phyloP scores from a whole-genome alignment of 2,888 invertebrate genomes.

The Entomobrya proxima region DNA sequence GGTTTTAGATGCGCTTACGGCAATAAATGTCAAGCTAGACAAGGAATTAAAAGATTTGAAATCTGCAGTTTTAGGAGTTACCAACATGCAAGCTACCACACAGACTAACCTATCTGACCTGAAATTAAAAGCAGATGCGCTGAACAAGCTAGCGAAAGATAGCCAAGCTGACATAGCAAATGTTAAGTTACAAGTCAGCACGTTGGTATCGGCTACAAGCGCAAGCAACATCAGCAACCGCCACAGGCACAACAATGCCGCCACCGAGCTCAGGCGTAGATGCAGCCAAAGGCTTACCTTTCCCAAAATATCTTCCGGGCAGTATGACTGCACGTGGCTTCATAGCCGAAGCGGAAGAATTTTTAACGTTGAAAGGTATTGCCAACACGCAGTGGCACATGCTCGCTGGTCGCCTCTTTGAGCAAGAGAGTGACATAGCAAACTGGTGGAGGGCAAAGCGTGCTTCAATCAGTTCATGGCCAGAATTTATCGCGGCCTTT shows the following conservation, averaged over 20 bases:
- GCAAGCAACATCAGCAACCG: too few relatives aligned
- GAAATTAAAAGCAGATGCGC: too few relatives aligned
- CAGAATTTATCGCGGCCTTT: not conserved
- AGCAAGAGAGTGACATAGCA: not conserved
- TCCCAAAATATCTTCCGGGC: conserved; percentile 5
- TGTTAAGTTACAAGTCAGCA: too few relatives aligned
- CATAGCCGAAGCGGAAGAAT: conserved; percentile 36
- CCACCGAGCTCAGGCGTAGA: too few relatives aligned
- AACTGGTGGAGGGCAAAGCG: conserved; percentile 32
- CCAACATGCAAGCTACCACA: not conserved
- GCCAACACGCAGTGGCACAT: not conserved
- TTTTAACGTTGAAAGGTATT: conserved; percentile 27
- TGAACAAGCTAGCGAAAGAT: too few relatives aligned
- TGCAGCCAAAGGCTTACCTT: not conserved
- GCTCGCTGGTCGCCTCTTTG: not conserved
- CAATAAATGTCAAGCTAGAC: too few relatives aligned
- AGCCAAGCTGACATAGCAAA: too few relatives aligned
- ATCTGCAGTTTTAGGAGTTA: not conserved
- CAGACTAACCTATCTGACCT: not conserved
- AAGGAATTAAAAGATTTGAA: too few relatives aligned
- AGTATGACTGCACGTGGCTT: conserved; percentile 29
- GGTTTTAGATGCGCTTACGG: too few relatives aligned
- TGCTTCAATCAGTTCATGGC: not conserved
- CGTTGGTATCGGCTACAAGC: too few relatives aligned
- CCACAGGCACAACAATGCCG: too few relatives aligned